These are phyloP conservation scores for Palythoa grandiflora DNA, from an alignment of 92 coral and sea anemone genomes.

Conservation along the genomic window DNA sequence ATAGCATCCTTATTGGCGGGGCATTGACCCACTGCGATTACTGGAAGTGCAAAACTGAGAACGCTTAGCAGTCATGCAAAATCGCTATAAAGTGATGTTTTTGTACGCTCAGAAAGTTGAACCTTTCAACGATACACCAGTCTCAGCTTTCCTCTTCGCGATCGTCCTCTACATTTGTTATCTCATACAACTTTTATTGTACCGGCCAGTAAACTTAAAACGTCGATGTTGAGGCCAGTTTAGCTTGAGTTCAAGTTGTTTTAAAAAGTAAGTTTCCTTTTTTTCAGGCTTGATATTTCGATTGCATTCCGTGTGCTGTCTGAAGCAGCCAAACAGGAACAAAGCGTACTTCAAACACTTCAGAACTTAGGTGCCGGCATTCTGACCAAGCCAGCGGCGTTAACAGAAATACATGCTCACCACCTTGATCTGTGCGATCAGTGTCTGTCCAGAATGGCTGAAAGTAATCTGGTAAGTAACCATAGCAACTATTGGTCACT, in stretches of 20 bases:
- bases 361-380: conserved; percentile 87
- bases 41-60: too few species aligned
- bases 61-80: too few species aligned
- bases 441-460: conserved; percentile 78
- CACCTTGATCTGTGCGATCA: conserved; percentile 78
- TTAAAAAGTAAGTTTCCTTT: not conserved
- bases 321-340: conserved; percentile 78
- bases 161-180: too few species aligned
- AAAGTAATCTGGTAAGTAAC: conserved; percentile 31
- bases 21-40: too few species aligned
- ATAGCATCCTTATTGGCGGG: too few species aligned
- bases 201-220: too few species aligned
- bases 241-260: not conserved
- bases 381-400: conserved; percentile 75
- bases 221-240: not conserved
- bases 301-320: conserved; percentile 88
- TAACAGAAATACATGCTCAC: conserved; percentile 83
- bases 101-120: not conserved
- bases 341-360: conserved; percentile 81
- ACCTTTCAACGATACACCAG: not conserved
- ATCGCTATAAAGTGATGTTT: too few species aligned
- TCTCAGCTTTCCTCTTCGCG: too few species aligned
- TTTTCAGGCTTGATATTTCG: conserved; percentile 81
- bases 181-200: too few species aligned
- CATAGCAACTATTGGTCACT: not conserved